A percentile compares a stretch with the other conserved stretches of the same genome.
These are phyloP conservation scores for Lasioglossum oenotherae DNA, from an alignment of 2,888 invertebrate species.

Conservation along the genomic window DNA sequence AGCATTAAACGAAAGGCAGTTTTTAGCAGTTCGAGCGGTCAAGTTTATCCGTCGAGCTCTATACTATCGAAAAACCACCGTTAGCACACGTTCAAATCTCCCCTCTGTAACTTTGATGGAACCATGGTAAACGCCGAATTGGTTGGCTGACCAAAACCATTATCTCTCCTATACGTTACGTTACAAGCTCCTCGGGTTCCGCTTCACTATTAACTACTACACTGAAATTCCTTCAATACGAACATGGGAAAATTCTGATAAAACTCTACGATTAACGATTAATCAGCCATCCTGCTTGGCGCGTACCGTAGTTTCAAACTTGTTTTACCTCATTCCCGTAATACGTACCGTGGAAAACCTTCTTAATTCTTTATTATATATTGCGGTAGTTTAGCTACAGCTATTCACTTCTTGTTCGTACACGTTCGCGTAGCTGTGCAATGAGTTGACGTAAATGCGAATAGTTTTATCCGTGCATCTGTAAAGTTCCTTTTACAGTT, in stretches of 20 bases:
- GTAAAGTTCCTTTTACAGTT: neutral
- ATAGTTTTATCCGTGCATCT: slow-evolving; percentile 8
- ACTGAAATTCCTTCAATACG: neutral
- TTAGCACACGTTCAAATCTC: neutral
- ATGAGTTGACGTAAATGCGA: neutral
- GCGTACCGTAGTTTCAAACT: neutral
- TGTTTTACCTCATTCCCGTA: neutral
- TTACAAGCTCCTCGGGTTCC: neutral
- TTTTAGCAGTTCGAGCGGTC: neutral
- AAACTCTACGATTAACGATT: neutral
- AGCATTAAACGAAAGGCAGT: neutral
- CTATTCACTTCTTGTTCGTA: neutral
- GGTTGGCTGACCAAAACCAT: neutral
- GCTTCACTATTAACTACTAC: neutral
- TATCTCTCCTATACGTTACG: neutral
- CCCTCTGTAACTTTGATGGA: neutral
- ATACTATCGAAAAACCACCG: neutral
- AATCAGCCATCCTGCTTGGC: neutral
- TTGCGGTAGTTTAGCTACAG: neutral
- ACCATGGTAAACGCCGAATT: neutral
- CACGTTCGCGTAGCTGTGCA: slow-evolving; percentile 6
- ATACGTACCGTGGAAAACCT: neutral
- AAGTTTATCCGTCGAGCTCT: neutral
- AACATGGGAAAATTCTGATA: neutral
- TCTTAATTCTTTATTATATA: neutral